phyloP scores from a whole-genome alignment of 2,113 vertebrate species.

The Trogon melanurus region DNA sequence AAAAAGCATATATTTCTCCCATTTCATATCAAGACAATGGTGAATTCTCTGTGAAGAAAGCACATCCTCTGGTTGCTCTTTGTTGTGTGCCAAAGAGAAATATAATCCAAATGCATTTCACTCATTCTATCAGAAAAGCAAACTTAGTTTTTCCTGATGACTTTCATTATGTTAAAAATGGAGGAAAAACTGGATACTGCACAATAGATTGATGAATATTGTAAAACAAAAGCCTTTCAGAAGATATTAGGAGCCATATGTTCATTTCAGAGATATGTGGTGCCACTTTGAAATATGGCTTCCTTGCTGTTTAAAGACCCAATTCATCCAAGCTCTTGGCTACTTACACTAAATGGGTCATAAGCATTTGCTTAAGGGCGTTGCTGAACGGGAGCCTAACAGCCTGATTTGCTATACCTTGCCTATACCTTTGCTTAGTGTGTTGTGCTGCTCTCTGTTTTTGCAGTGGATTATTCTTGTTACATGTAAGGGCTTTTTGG shows the following conservation, averaged over 20 bases:
- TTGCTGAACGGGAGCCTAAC: neutral
- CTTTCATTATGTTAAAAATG: slow-evolving; percentile 26
- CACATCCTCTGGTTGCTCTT: neutral
- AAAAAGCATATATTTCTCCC: slow-evolving; percentile 6
- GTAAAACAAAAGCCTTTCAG: slow-evolving; percentile 44
- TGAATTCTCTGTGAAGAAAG: slow-evolving; percentile 24
- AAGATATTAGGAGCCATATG: slow-evolving; percentile 17
- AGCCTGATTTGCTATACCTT: neutral
- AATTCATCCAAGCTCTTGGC: neutral
- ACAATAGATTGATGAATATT: neutral
- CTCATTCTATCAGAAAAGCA: neutral
- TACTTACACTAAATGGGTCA: neutral
- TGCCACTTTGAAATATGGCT: slow-evolving; percentile 3
- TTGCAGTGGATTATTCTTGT: neutral
- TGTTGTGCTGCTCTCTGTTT: neutral
- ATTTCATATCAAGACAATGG: neutral
- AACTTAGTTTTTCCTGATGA: neutral
- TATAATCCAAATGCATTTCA: neutral
- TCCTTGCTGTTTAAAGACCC: neutral
- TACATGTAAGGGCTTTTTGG: neutral
- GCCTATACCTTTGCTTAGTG: fast-evolving
- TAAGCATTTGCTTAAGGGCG: neutral
- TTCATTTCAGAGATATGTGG: neutral
- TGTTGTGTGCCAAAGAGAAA: neutral
- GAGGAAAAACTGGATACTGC: neutral